phyloP scores from a whole-genome alignment of 2,888 invertebrate species.

The Ichneumon xanthorius region DNA sequence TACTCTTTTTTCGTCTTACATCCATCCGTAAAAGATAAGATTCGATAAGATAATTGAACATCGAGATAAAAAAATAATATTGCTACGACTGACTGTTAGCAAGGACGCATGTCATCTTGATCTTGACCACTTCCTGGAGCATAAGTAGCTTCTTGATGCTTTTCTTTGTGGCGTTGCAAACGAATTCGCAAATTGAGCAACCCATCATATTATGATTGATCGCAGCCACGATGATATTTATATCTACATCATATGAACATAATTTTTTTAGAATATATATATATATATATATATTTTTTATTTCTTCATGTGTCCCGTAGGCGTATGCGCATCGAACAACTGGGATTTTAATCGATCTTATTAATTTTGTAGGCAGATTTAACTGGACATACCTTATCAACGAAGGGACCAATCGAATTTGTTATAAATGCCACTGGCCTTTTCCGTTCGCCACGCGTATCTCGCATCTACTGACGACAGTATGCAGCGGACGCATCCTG shows the following conservation, averaged over 20 bases:
- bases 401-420: slow-evolving; percentile 44
- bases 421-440: slow-evolving; percentile 69
- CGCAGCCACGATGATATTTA: background rate
- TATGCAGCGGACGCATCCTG: slow-evolving; percentile 56
- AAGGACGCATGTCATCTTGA: background rate
- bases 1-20: slow-evolving; percentile 7
- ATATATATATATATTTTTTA: background rate
- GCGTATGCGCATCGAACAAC: background rate
- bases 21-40: slow-evolving; percentile 25
- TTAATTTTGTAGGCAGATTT: slow-evolving; percentile 52
- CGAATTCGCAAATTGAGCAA: background rate
- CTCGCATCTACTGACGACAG: slow-evolving; percentile 58
- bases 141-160: background rate
- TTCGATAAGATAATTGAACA: slow-evolving; percentile 61
- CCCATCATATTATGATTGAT: background rate
- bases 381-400: slow-evolving; percentile 36
- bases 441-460: slow-evolving; percentile 67
- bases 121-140: slow-evolving; percentile 6
- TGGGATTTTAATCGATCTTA: slow-evolving; percentile 18
- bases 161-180: background rate
- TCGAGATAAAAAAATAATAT: slow-evolving; percentile 57
- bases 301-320: background rate
- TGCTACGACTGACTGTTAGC: slow-evolving; percentile 8
- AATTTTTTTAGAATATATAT: background rate
- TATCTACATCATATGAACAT: background rate